Base-by-base conservation (phyloP, 2,797 vertebrate genomes). In the Petrocephalus sullivani region DNA sequence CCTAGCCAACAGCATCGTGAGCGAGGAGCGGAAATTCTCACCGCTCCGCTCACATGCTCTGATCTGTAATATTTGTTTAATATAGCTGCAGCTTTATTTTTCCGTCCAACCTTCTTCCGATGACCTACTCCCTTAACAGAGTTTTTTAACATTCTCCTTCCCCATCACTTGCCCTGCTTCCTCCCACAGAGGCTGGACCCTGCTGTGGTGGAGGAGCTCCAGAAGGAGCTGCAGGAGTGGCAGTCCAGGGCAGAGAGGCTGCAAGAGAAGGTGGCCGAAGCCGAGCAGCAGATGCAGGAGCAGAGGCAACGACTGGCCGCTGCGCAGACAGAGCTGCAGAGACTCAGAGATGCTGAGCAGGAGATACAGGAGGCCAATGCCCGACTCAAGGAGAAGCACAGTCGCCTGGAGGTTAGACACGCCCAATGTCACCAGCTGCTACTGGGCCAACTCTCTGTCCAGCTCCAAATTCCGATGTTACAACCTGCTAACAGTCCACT, bases 381-480 rank as follows among this genome's bases (percentile, higher is more conserved):
- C 0, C 95, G 97, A 12, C 96, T 98, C 54, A 96, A 93, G 90
- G 98, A 98, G 81, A 98, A 95, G 90, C 90, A 97, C 21, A 91
- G 94, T 85, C 96, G 96, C 19, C 92, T 99, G 85, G 98, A 99
- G 97, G 98, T 98, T 91, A 90, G 51, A 21, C 0, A 12, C 10
- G 9, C n/a, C 6, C 60, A 78, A 19, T 53, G 53, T 9, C 57
- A 60, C 33, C 64, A 71, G 9, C 64, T 71, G 23, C 4, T 67
- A 33, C 12, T 23, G 23, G 64, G 33, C 64, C 23, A 71, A 71
- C 28, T 51, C 49, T 28, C 64, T 33, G 28, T 37, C 28, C 28
- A 71, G 28, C 64, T 67, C 61, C 23, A 33, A 46, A 41, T 19
- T 19, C 1, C 12, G 14, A 37, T 75, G 71, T 41, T 41, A 46